Percentiles rank a stretch among this genome's conserved stretches.
phyloP scores from a whole-genome alignment of 2,888 invertebrate genomes.

The Pollenia griseotomentosa region DNA sequence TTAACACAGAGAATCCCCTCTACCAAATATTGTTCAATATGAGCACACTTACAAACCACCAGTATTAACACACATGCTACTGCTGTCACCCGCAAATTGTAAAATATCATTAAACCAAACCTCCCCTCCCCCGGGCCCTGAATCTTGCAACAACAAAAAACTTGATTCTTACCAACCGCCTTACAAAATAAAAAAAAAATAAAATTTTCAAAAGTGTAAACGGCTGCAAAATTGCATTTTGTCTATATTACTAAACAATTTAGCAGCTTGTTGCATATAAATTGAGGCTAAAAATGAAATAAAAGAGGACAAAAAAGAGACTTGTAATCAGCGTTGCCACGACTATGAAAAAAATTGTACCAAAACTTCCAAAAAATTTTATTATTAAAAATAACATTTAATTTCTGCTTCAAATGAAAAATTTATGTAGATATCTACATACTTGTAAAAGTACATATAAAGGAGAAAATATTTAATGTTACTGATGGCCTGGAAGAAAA shows the following conservation, averaged over 20 bases:
- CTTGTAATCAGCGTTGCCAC: not conserved
- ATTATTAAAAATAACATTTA: no score
- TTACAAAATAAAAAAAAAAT: not conserved
- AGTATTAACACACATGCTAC: conserved; percentile 19
- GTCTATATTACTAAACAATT: conserved; percentile 54
- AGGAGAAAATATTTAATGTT: no score
- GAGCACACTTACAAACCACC: conserved; percentile 26
- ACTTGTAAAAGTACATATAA: no score
- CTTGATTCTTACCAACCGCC: conserved; percentile 38
- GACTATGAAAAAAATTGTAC: not conserved
- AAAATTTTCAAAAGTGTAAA: conserved; percentile 50
- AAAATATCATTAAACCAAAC: not conserved
- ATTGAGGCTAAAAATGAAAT: not conserved
- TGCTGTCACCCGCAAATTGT: conserved; percentile 54
- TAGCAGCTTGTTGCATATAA: conserved; percentile 51
- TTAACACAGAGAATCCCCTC: conserved; percentile 37
- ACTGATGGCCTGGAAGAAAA: no score
- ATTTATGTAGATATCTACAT: no score
- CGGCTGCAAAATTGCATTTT: conserved; percentile 60
- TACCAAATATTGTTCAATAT: conserved; percentile 24
- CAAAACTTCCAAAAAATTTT: not conserved
- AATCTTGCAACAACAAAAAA: not conserved
- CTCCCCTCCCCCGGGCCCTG: not conserved
- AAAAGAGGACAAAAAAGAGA: conserved; percentile 12
- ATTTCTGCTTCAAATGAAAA: no score